Base-by-base conservation (phyloP, 2,888 invertebrate species). In the Callimorpha dominula region DNA sequence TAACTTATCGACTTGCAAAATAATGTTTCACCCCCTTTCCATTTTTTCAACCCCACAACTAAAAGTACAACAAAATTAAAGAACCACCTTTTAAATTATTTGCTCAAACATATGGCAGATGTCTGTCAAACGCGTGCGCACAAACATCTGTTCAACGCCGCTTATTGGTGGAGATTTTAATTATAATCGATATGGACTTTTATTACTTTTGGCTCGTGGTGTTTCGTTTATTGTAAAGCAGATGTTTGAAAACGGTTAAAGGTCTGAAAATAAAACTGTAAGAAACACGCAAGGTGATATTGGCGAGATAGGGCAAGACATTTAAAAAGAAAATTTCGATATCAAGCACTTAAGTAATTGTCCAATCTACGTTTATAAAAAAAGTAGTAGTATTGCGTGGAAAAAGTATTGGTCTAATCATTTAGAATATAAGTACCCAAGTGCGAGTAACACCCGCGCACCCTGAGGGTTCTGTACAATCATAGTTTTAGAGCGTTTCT, bases 61-160 rank as follows among this genome's bases (percentile, higher is more conserved):
- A 50, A 52, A 63, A 68, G 52, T 62, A 50, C 20, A 69, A 66
- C 54, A 46, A 70, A 77, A 76, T 77, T 73, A 81, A 63, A 52
- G 73, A 83, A 82, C 65, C 20, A 43, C 78, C 80, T 63, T 9
- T 68, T 73, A 50, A 71, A 54, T 72, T 68, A 52, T 72, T 65
- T 75, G 77, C 62, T 79, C 76, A 84, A 81, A 81, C 77, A 81
- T 86, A 86, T 90, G 89, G 88, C 86, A 83, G 83, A 79, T 83
- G 87, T 90, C 89, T 81, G 86, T 87, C 90, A 71, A 62, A 70
- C 72, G 75, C 72, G 70, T 77, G 82, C 82, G 83, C 79, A 65
- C 63, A 79, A 81, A 80, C 84, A 73, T 72, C 62, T 68, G 66
- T 65, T 69, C 14, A 72, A 54, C 69, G 69, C 66, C 62, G 57